phyloP scores from a whole-genome alignment of 2,888 invertebrate genomes.

The Drosophila siamana region DNA sequence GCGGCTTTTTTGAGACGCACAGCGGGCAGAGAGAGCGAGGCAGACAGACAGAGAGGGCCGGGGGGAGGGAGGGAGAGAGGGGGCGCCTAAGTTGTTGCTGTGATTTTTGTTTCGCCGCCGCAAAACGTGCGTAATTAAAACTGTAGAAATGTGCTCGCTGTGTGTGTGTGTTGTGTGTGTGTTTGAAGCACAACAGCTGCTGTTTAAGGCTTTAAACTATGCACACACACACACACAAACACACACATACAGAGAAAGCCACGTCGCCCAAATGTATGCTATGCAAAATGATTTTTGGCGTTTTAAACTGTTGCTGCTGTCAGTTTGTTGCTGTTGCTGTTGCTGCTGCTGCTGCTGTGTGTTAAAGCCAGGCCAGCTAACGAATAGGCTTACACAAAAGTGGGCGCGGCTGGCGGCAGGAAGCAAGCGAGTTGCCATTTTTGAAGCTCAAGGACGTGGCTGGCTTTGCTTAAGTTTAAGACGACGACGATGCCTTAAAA shows the following conservation, averaged over 20 bases:
- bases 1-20: slow-evolving; percentile 53
- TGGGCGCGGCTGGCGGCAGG: background rate
- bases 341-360: slow-evolving; percentile 23
- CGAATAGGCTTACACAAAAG: slow-evolving; percentile 19
- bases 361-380: slow-evolving; percentile 26
- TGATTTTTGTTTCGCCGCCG: slow-evolving; percentile 68
- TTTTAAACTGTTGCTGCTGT: slow-evolving; percentile 65
- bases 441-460: slow-evolving; percentile 72
- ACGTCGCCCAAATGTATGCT: slow-evolving; percentile 36
- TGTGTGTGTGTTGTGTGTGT: slow-evolving; percentile 25
- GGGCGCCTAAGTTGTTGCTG: slow-evolving; percentile 48
- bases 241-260: background rate
- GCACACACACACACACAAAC: slow-evolving; percentile 32
- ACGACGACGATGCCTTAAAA: slow-evolving; percentile 51
- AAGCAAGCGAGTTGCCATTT: slow-evolving; percentile 31
- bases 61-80: slow-evolving; percentile 1
- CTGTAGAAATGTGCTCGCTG: slow-evolving; percentile 32
- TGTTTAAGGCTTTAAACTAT: slow-evolving; percentile 53
- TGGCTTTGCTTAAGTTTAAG: slow-evolving; percentile 71
- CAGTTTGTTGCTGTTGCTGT: background rate
- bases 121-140: slow-evolving; percentile 82
- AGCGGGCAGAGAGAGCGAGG: background rate
- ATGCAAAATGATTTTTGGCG: slow-evolving; percentile 26
- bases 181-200: slow-evolving; percentile 32
- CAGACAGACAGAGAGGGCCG: too few species aligned